phyloP scores from a whole-genome alignment of 2,888 invertebrate genomes.

The Buathra laborator region DNA sequence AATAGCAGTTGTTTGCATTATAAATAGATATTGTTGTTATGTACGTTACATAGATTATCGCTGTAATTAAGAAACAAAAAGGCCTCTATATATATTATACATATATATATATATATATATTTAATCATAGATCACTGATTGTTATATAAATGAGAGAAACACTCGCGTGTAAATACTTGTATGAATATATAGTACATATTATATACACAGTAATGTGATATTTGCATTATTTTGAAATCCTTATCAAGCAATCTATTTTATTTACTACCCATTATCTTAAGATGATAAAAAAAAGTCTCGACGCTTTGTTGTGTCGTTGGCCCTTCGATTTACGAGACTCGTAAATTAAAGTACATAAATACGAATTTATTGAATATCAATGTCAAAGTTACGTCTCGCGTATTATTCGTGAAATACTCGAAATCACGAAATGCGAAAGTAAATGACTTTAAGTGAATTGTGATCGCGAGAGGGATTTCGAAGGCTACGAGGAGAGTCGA shows the following conservation, averaged over 20 bases:
- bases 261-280: neutral
- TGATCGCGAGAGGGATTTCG: constrained; percentile 7
- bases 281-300: neutral
- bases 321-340: neutral
- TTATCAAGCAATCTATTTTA: neutral
- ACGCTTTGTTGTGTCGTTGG: neutral
- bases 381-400: neutral
- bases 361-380: neutral
- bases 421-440: neutral
- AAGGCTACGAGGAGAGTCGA: constrained; percentile 12
- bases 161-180: constrained; percentile 66
- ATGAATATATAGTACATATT: constrained; percentile 62
- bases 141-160: constrained; percentile 59
- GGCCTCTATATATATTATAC: constrained; percentile 56
- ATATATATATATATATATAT: constrained; percentile 25
- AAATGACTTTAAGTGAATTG: neutral
- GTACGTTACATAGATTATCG: constrained; percentile 62
- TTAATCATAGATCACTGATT: constrained; percentile 58
- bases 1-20: constrained; percentile 61
- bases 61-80: constrained; percentile 56
- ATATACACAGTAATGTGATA: constrained; percentile 52
- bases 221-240: constrained; percentile 28
- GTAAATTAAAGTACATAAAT: neutral
- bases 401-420: neutral
- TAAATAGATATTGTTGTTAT: constrained; percentile 60